phyloP scores from a whole-genome alignment of 2,113 vertebrate species.

The Antennarius striatus region DNA sequence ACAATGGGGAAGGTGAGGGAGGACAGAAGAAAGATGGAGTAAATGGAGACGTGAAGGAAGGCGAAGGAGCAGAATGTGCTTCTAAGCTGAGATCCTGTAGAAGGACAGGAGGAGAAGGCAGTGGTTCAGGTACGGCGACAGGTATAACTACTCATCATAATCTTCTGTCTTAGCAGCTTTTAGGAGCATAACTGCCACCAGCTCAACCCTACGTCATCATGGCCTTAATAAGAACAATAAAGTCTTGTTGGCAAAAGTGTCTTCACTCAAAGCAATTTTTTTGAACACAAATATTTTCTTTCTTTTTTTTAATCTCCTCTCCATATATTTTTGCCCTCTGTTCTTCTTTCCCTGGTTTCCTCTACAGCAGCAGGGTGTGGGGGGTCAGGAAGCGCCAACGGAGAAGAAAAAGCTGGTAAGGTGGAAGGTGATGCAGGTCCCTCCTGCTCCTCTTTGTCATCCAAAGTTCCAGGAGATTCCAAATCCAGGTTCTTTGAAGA shows the following conservation, averaged over 20 bases:
- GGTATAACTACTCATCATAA: no score
- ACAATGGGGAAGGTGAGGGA: slow-evolving; percentile 54
- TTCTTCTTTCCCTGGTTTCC: background rate
- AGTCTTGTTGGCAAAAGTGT: no score
- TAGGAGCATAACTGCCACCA: no score
- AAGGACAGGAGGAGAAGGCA: slow-evolving; percentile 65
- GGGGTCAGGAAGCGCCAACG: slow-evolving; percentile 60
- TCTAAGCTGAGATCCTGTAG: slow-evolving; percentile 74
- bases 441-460: slow-evolving; percentile 91
- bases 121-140: slow-evolving; percentile 56
- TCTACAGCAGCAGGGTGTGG: slow-evolving; percentile 71
- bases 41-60: slow-evolving; percentile 86
- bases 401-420: slow-evolving; percentile 75
- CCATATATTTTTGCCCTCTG: background rate
- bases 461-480: slow-evolving; percentile 83
- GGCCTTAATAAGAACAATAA: no score
- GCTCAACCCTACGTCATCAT: no score
- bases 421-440: slow-evolving; percentile 91
- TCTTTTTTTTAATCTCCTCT: background rate
- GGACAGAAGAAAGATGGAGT: slow-evolving; percentile 77
- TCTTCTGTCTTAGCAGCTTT: no score
- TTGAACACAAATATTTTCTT: no score
- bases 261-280: no score
- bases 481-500: slow-evolving; percentile 99
- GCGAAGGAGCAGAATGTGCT: slow-evolving; percentile 32